A percentile compares a stretch with the other conserved stretches of the same genome.
phyloP scores from a whole-genome alignment of 2,797 vertebrate species.

The Paguma larvata region DNA sequence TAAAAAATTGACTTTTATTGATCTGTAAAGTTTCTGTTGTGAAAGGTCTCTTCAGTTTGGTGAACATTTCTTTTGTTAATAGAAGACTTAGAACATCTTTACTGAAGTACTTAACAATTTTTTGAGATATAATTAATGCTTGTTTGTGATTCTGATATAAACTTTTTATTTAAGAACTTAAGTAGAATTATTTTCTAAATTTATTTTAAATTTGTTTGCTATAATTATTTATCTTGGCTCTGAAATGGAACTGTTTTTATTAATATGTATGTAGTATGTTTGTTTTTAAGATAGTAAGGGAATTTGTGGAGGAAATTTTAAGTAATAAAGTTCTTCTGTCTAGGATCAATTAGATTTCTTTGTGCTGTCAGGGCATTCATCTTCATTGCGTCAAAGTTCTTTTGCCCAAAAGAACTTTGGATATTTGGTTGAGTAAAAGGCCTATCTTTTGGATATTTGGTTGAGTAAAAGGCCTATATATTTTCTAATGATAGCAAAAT shows the following conservation, averaged over 20 bases:
- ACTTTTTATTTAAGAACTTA: slow-evolving; percentile 39
- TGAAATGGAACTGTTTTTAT: slow-evolving; percentile 48
- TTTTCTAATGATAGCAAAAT: slow-evolving; percentile 60
- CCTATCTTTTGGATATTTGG: slow-evolving; percentile 33
- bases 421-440: slow-evolving; percentile 52
- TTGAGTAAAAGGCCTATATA: not conserved
- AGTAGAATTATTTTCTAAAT: slow-evolving; percentile 61
- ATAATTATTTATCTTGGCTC: slow-evolving; percentile 55
- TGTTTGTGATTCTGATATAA: slow-evolving; percentile 39
- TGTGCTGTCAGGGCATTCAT: slow-evolving; percentile 43
- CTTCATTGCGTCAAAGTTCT: slow-evolving; percentile 1
- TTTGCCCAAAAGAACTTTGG: slow-evolving; percentile 43
- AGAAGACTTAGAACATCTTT: slow-evolving; percentile 51
- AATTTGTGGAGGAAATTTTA: not conserved
- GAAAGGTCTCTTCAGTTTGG: slow-evolving; percentile 47
- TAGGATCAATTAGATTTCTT: slow-evolving; percentile 49
- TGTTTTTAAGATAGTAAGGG: slow-evolving; percentile 30
- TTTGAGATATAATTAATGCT: slow-evolving; percentile 50
- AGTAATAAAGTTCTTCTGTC: slow-evolving; percentile 15
- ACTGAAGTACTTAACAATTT: slow-evolving; percentile 29
- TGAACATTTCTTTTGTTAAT: slow-evolving; percentile 61
- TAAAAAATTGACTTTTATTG: not conserved
- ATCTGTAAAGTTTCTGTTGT: slow-evolving; percentile 26
- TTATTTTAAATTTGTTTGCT: slow-evolving; percentile 53
- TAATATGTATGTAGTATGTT: not conserved